Conservation (phyloP, 2,797 vertebrate species). For the Aulostomus chinensis region DNA sequence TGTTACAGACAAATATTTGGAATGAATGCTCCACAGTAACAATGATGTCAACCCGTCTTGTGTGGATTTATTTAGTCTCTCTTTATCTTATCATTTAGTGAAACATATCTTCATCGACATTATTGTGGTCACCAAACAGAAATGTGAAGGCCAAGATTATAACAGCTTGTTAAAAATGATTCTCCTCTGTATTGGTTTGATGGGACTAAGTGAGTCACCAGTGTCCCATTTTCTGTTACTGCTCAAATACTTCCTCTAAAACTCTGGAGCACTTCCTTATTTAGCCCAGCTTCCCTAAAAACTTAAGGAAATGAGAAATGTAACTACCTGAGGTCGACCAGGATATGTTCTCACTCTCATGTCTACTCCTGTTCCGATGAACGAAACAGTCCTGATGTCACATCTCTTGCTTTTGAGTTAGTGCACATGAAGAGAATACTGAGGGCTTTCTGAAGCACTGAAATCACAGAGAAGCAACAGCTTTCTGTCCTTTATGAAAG, state of each 20-base stretch:
- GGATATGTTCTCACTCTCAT: conserved; percentile 17
- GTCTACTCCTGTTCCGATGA: conserved; percentile 6
- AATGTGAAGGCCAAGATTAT: too few species aligned
- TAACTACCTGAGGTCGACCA: conserved; percentile 40
- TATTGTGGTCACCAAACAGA: conserved; percentile 8
- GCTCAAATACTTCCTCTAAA: conserved; percentile 70
- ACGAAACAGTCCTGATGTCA: conserved; percentile 30
- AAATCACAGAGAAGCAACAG: conserved; percentile 24
- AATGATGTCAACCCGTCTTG: too few species aligned
- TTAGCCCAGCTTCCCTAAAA: conserved; percentile 61
- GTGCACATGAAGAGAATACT: not conserved
- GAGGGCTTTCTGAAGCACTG: conserved; percentile 21
- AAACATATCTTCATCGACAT: conserved; percentile 1
- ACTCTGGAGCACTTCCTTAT: conserved; percentile 58
- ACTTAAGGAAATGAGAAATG: conserved; percentile 62
- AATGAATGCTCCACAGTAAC: too few species aligned
- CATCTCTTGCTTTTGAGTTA: conserved; percentile 24
- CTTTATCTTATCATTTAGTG: not conserved
- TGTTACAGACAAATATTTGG: conserved; percentile 60
- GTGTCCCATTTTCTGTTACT: conserved; percentile 21
- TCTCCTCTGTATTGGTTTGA: too few species aligned
- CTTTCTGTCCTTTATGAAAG: conserved; percentile 43
- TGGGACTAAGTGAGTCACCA: too few species aligned
- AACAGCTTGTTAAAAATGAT: too few species aligned
- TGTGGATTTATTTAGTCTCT: too few species aligned